These are phyloP conservation scores for Passer montanus DNA, from an alignment of 2,113 vertebrate species.

Conservation along the genomic window DNA sequence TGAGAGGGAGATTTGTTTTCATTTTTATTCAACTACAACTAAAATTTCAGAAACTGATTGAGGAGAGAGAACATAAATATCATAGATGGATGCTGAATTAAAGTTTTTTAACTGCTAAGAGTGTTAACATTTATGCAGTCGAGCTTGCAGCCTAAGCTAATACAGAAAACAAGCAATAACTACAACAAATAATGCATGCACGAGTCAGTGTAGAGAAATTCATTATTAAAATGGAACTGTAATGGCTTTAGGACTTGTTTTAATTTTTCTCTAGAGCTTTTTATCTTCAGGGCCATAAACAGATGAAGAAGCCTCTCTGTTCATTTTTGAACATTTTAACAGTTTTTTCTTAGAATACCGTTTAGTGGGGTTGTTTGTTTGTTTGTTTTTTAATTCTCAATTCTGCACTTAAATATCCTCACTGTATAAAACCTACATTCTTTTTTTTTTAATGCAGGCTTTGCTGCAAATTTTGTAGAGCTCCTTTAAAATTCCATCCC, in stretches of 20 bases:
- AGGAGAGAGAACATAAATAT: neutral
- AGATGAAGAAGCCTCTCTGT: neutral
- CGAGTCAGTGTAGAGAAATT: constrained; percentile 13
- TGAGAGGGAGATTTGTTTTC: neutral
- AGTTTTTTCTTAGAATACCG: neutral
- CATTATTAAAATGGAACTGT: constrained; percentile 56
- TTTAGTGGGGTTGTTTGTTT: neutral
- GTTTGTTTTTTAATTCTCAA: neutral
- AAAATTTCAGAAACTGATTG: neutral
- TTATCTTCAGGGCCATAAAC: neutral
- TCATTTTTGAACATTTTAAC: neutral
- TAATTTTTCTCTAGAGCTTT: constrained; percentile 54
- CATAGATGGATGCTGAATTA: neutral
- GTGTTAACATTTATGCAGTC: neutral
- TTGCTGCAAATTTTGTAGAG: neutral
- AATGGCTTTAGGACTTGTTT: constrained; percentile 31
- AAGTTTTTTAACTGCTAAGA: constrained; percentile 9
- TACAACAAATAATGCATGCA: constrained; percentile 20
- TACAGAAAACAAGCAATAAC: constrained; percentile 26
- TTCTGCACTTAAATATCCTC: neutral
- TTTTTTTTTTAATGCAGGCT: neutral
- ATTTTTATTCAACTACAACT: neutral
- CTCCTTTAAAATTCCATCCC: constrained; percentile 25
- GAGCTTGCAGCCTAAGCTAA: neutral
- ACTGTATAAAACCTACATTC: neutral